phyloP scores from a whole-genome alignment of 2,888 invertebrate species.

The Ethmia dodecea region DNA sequence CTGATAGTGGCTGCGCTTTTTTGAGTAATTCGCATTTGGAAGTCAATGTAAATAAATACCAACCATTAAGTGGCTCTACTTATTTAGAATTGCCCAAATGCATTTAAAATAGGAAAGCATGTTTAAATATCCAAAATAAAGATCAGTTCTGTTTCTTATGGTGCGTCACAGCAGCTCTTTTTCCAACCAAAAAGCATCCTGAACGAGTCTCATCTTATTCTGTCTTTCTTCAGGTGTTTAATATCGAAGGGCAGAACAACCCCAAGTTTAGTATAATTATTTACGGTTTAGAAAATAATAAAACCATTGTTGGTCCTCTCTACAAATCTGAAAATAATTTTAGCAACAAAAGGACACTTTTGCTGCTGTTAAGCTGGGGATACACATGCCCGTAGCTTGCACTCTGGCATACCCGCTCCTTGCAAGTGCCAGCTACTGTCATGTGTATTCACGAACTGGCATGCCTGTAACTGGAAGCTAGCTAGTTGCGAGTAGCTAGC shows the following conservation, averaged over 20 bases:
- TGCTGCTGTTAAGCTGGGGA: neutral
- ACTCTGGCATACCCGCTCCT: too few species aligned
- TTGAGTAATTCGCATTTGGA: constrained; percentile 6
- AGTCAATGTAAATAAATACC: constrained; percentile 9
- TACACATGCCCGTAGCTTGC: too few species aligned
- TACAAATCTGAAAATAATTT: neutral
- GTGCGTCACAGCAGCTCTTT: neutral
- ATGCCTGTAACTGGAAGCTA: too few species aligned
- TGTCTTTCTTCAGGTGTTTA: neutral
- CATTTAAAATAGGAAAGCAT: neutral
- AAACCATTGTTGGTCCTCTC: neutral
- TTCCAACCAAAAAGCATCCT: constrained; percentile 1
- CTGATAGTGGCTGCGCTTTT: constrained; percentile 6
- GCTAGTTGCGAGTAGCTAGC: too few species aligned
- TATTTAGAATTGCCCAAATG: neutral
- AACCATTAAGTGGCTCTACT: constrained; percentile 3
- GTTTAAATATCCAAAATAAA: constrained; percentile 1
- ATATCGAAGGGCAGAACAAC: neutral
- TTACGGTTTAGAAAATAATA: neutral
- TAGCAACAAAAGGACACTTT: neutral
- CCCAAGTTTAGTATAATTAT: neutral
- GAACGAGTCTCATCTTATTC: constrained; percentile 1
- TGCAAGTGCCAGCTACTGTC: too few species aligned
- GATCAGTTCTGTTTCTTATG: constrained; percentile 3
- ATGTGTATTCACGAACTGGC: too few species aligned